Percentiles rank a stretch among this genome's conserved stretches.
Evolutionary conservation across 2,888 invertebrate genomes (phyloP).

Genomic region (Frankliniella fusca): DNA sequence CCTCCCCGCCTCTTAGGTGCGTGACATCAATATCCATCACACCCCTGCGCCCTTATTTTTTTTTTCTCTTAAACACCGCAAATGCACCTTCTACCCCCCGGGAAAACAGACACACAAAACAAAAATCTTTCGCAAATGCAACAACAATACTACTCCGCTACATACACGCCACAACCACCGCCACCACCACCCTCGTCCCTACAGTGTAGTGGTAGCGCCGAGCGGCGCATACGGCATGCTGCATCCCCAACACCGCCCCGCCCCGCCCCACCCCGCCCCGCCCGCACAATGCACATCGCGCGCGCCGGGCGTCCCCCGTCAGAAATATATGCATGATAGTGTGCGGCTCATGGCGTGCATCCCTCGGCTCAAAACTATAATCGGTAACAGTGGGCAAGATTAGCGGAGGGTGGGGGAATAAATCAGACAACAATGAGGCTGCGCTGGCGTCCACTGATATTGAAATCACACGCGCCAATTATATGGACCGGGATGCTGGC

Average conservation of each 20-base stretch:
- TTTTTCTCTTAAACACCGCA: too few relatives aligned
- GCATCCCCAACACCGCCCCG: not conserved
- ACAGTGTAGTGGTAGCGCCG: not conserved
- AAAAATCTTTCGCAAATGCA: too few relatives aligned
- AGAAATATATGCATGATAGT: constrained; percentile 22
- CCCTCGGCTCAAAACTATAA: constrained; percentile 24
- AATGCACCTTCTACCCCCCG: too few relatives aligned
- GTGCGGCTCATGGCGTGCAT: not conserved
- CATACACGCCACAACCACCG: not conserved
- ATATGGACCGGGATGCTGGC: constrained; percentile 2
- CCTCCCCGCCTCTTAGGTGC: too few relatives aligned
- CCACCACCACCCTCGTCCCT: not conserved
- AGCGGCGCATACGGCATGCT: not conserved
- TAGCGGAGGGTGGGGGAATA: constrained; percentile 6
- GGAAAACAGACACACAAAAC: too few relatives aligned
- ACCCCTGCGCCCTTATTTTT: too few relatives aligned
- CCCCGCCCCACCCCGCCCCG: not conserved
- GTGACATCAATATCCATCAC: too few relatives aligned
- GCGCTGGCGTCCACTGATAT: constrained; percentile 9
- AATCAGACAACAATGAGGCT: constrained; percentile 24
- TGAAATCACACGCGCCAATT: constrained; percentile 20
- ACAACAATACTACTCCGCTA: not conserved
- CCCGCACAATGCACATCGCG: not conserved
- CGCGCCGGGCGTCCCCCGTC: not conserved
- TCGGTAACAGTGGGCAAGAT: constrained; percentile 22